These are phyloP conservation scores for Orchestes rusci DNA, from an alignment of 2,888 invertebrate genomes.

Conservation along the genomic window DNA sequence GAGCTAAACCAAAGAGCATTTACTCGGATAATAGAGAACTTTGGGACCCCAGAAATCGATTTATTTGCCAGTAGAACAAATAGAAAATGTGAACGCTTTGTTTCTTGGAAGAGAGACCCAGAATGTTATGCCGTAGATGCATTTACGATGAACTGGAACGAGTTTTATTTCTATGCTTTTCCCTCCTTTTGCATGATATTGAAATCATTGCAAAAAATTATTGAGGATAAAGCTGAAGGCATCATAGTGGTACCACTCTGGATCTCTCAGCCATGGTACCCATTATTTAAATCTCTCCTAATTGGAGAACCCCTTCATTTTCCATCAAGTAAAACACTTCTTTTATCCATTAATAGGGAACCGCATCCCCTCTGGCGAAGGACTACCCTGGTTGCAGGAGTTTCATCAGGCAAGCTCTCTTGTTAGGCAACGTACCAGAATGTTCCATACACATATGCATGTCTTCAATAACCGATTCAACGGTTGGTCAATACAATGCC, in stretches of 20 bases:
- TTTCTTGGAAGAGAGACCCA: conserved; percentile 2
- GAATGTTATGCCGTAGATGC: background rate
- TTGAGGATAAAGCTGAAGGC: background rate
- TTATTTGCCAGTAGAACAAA: conserved; percentile 29
- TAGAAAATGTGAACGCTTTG: conserved; percentile 7
- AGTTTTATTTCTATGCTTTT: background rate
- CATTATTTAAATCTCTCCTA: background rate
- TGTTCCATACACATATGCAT: background rate
- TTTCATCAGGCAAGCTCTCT: too few relatives aligned
- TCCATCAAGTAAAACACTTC: background rate
- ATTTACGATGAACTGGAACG: background rate
- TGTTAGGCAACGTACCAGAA: background rate
- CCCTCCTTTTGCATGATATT: background rate
- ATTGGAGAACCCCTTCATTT: background rate
- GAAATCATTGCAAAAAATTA: background rate
- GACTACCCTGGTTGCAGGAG: too few relatives aligned
- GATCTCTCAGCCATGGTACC: background rate
- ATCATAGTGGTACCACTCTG: background rate
- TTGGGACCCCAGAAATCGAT: conserved; percentile 27
- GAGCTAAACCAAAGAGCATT: background rate
- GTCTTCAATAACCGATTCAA: background rate
- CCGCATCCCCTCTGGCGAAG: background rate
- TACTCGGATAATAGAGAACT: conserved; percentile 13
- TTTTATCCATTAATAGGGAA: background rate
- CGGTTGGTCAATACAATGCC: background rate